phyloP scores from a whole-genome alignment of 2,797 vertebrate genomes.

The Triplophysa yarkandensis region DNA sequence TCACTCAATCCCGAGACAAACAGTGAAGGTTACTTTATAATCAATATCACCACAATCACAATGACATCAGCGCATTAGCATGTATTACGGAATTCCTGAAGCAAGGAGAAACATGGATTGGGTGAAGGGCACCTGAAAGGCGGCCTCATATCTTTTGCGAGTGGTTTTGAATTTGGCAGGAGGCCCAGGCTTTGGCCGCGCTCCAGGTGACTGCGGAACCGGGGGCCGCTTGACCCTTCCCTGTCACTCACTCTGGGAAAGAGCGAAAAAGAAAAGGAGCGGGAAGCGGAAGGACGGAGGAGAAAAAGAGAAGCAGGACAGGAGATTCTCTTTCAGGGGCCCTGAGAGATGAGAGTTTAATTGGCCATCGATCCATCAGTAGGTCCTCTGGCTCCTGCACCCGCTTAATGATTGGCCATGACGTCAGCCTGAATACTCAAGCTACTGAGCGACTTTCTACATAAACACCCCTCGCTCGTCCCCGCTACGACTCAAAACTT shows the following conservation, averaged over 20 bases:
- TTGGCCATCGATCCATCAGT: conserved; percentile 70
- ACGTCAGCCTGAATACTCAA: conserved; percentile 49
- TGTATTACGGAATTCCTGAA: conserved; percentile 22
- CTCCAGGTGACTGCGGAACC: conserved; percentile 60
- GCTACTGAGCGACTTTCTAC: conserved; percentile 36
- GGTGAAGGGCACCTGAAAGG: conserved; percentile 56
- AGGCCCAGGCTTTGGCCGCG: conserved; percentile 56
- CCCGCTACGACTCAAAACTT: neutral
- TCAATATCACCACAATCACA: conserved; percentile 9
- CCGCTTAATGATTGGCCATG: conserved; percentile 53
- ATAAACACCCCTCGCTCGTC: conserved; percentile 2
- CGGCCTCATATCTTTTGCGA: conserved; percentile 54
- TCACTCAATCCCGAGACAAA: neutral
- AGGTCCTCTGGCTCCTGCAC: conserved; percentile 51
- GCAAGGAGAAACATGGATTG: conserved; percentile 40
- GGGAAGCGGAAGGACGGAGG: conserved; percentile 54
- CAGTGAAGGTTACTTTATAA: conserved; percentile 16
- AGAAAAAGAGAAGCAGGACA: conserved; percentile 54
- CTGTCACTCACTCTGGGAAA: conserved; percentile 60
- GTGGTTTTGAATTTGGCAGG: conserved; percentile 49
- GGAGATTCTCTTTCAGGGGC: conserved; percentile 64
- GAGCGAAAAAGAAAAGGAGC: conserved; percentile 48
- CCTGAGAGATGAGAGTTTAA: conserved; percentile 76
- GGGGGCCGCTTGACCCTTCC: conserved; percentile 53
- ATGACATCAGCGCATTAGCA: conserved; percentile 42